Evolutionary conservation across 1,140 invertebrate species (phyloP).

Genomic region (Drosophila asahinai): DNA sequence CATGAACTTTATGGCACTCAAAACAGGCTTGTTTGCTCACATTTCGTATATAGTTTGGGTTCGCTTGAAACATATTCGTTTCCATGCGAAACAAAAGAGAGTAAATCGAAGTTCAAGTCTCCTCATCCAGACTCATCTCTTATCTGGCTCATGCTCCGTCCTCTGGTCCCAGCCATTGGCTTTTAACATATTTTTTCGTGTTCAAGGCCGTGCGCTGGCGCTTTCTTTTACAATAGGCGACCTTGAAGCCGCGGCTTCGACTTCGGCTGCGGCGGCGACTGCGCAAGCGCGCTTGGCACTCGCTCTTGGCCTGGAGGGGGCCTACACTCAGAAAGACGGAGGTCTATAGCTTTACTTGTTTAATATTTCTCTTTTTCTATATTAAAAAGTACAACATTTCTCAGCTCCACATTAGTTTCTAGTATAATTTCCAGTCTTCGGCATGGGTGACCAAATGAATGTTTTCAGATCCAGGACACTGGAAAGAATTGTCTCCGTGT

Average conservation of each 20-base stretch:
- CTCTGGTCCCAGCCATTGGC: constrained; percentile 30
- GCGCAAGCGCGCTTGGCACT: constrained; percentile 61
- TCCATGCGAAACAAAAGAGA: constrained; percentile 64
- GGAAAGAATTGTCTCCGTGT: no score
- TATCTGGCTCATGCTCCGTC: constrained; percentile 33
- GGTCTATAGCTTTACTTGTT: neutral
- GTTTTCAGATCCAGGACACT: no score
- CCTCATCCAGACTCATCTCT: constrained; percentile 33
- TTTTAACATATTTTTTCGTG: constrained; percentile 73
- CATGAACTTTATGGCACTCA: constrained; percentile 68
- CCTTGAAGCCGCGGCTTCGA: constrained; percentile 63
- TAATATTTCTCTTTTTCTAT: no score
- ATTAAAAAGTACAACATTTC: no score
- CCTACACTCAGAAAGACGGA: neutral
- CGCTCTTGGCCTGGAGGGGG: constrained; percentile 30
- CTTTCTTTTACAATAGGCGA: constrained; percentile 83
- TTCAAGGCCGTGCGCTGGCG: constrained; percentile 77
- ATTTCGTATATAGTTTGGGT: constrained; percentile 55
- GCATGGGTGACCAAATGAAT: no score
- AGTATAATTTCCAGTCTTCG: no score
- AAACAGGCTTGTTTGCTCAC: constrained; percentile 44
- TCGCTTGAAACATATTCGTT: constrained; percentile 54
- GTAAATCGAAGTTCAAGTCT: constrained; percentile 33
- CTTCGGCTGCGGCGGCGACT: constrained; percentile 21
- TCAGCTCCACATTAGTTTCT: no score